Base-by-base conservation (phyloP, 2,888 invertebrate genomes). In the Epistrophe grossulariae region DNA sequence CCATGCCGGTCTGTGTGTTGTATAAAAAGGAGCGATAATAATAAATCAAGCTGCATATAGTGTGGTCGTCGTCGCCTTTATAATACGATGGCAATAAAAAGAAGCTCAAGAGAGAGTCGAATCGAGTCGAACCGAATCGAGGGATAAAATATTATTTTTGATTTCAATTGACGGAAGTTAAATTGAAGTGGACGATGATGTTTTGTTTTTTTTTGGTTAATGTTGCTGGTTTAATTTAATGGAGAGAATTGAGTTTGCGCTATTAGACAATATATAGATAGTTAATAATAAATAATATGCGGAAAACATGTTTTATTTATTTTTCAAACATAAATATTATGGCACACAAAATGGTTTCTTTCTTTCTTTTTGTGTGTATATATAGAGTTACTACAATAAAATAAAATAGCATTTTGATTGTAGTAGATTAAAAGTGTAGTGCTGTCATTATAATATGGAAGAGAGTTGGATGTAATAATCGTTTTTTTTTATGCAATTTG, bases 151-250 rank as follows among this genome's bases (percentile, higher is more conserved):
- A 66, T 68, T 80, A 80, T 77, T 76, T 68, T 80, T 68, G 71
- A 80, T 72, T 77, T 72, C 81, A 81, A 80, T 77, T 84, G 80
- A 59, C 84, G 84, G 84, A 84, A 84, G 80, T 84, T 59, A 64
- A 68, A 73, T 68, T 74, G 74, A 73, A 83, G 77, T 70, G 70
- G 81, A 45, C 66, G 50, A 38, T 68, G 19, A 45, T 38, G 68
- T 19, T 60, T 31, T 35, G 11, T n/a, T 24, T 24, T 24, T 35
- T 38, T 57, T 38, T 31, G 55, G 55, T 55, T 55, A 55, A 55
- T 28, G 31, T 66, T 68, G 48, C n/a, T 64, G 31, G 24, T 64
- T 55, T n/a, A 28, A 66, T 70, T 68, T 62, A 70, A 76, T 81
- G 59, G 45, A 62, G 43, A 70, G 52, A 24, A 24, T 24, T 43